Evolutionary conservation across 2,888 invertebrate genomes (phyloP), one percentile per base, ranked within the genome.

Genomic region (Catonia carolina): DNA sequence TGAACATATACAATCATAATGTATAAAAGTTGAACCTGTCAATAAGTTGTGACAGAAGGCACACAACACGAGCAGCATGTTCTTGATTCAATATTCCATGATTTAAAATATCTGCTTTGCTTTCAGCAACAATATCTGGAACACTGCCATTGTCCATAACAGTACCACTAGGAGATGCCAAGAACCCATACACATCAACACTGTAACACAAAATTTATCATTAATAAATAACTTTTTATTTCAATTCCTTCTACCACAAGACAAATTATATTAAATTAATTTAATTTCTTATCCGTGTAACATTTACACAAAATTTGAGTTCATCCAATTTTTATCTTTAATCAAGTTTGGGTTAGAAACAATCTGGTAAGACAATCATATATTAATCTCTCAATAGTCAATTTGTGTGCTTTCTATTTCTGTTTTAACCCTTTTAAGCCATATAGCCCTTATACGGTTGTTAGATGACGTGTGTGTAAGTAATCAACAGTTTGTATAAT

Each of bases 41-140:
- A 0, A 92, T 90, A 67, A 90, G 88, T 59, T 93, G 89, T 0
- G 93, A 88, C 8, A 97, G 74, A 0, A 90, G 88, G 72, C 94
- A 94, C 56, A 95, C 83, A 0, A 94, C 90, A 68, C 91, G 87
- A 0, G 91, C 89, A 0, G 92, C 89, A 55, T 90, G 87, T 4
- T 86, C 81, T 2, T 88, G 86, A 1, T 83, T 79, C 54, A 89
- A 77, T 10, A 86, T 76, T 47, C 75, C 75, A 54, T 76, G 75
- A 66, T 73, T 75, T 14, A 53, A 39, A 15, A 35, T 54, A 53
- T 78, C 79, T 1, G 76, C 75, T 60, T 75, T 74, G 42, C 77
- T 79, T 66, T 79, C 76, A 53, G 73, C 73, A 20, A 80, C 77
- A 37, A 89, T 82, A 67, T 86, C 86, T 0, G 84, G 79, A 2